Evolutionary conservation across 2,888 invertebrate genomes (phyloP).

Genomic region (Crepidodera aurea): DNA sequence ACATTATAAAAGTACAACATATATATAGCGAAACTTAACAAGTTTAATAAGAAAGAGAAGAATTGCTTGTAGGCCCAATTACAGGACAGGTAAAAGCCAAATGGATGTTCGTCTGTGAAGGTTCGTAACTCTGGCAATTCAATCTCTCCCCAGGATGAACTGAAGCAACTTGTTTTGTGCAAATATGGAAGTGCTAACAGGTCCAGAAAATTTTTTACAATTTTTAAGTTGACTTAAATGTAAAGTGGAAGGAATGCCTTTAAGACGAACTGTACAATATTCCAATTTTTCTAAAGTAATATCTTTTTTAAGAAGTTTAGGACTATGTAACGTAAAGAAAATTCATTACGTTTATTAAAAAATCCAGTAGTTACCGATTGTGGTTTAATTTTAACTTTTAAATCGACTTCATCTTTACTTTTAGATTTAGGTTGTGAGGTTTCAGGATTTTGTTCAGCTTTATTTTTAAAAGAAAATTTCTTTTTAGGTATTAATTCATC

Average conservation of each 20-base stretch:
- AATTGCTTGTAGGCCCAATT: no score
- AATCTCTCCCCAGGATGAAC: no score
- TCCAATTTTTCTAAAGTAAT: constrained; percentile 77
- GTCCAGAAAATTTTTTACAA: constrained; percentile 85
- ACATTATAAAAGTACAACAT: no score
- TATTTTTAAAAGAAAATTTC: constrained; percentile 86
- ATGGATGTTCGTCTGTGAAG: no score
- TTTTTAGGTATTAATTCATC: constrained; percentile 80
- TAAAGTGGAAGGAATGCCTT: constrained; percentile 86
- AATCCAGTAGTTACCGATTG: constrained; percentile 67
- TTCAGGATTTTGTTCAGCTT: constrained; percentile 61
- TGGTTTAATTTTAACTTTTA: constrained; percentile 51
- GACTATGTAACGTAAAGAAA: constrained; percentile 68
- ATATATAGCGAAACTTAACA: no score
- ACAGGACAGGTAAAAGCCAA: no score
- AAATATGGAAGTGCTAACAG: constrained; percentile 90
- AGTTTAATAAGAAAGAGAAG: no score
- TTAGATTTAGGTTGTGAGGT: constrained; percentile 60
- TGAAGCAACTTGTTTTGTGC: no score
- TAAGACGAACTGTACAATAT: constrained; percentile 79
- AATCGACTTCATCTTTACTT: constrained; percentile 58
- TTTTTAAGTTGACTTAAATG: constrained; percentile 81
- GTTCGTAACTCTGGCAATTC: no score
- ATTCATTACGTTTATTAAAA: constrained; percentile 68
- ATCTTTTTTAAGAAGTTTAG: constrained; percentile 77